Evolutionary conservation across 2,113 vertebrate species (phyloP).

Genomic region (Archilochus colubris): DNA sequence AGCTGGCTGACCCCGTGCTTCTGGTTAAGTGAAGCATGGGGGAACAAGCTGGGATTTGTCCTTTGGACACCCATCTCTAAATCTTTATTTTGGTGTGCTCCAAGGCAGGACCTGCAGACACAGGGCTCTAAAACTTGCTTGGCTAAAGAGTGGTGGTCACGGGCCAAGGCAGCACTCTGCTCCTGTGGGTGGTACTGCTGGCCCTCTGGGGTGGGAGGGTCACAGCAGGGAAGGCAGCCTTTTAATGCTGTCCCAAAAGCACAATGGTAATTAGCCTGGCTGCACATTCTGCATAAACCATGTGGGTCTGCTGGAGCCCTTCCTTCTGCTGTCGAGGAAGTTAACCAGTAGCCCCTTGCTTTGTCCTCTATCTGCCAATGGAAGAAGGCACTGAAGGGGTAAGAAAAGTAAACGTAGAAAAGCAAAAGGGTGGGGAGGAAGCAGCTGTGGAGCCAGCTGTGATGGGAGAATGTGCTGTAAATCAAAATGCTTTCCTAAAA

Average conservation of each 20-base stretch:
- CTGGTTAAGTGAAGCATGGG: neutral
- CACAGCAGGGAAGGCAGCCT: neutral
- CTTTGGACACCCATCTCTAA: neutral
- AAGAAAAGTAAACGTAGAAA: neutral
- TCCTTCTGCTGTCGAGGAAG: neutral
- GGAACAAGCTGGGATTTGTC: neutral
- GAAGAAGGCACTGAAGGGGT: neutral
- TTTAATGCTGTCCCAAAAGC: neutral
- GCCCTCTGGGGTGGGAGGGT: neutral
- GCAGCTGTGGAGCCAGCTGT: neutral
- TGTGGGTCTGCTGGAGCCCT: neutral
- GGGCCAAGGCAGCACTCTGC: neutral
- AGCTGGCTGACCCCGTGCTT: neutral
- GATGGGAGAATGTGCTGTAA: neutral
- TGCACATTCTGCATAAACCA: neutral
- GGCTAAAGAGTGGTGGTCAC: fast-evolving
- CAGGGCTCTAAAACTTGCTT: neutral
- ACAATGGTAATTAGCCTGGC: neutral
- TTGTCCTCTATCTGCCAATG: neutral
- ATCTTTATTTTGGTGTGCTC: neutral
- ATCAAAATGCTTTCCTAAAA: neutral
- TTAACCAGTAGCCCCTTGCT: neutral
- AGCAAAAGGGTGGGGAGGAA: neutral
- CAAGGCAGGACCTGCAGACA: fast-evolving
- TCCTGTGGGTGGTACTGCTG: neutral